Conservation (phyloP, 2,888 invertebrate species). For the Sturmia bella region DNA sequence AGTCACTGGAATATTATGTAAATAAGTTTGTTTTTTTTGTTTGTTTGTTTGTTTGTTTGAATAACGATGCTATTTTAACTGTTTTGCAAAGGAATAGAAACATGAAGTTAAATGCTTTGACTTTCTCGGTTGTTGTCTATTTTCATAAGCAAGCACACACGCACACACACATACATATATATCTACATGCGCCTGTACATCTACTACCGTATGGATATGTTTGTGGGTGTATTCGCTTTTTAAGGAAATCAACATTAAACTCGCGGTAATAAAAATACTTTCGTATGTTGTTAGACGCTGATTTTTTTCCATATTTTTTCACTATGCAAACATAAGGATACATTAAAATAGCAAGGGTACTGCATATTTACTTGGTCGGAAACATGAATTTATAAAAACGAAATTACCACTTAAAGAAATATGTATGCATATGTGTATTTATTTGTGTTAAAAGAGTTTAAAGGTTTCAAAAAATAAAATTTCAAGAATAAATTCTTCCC, state of each 20-base stretch:
- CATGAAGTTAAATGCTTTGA: conserved; percentile 43
- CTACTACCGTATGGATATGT: conserved; percentile 20
- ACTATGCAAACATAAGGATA: conserved; percentile 21
- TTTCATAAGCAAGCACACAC: too few species aligned
- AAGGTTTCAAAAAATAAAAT: conserved; percentile 14
- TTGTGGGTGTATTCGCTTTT: conserved; percentile 49
- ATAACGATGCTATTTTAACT: conserved; percentile 60
- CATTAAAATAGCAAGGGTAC: conserved; percentile 17
- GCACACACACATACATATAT: too few species aligned
- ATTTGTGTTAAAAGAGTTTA: not conserved
- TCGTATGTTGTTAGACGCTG: conserved; percentile 48
- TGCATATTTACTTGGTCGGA: conserved; percentile 33
- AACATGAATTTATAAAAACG: conserved; percentile 20
- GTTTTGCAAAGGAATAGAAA: conserved; percentile 24
- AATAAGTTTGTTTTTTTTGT: conserved; percentile 42
- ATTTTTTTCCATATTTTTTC: conserved; percentile 20
- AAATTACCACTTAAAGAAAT: conserved; percentile 21
- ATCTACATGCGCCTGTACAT: too few species aligned
- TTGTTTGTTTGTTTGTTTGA: not conserved
- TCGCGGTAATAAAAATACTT: conserved; percentile 77
- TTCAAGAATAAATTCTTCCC: too few species aligned
- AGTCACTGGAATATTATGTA: conserved; percentile 40
- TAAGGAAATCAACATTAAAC: conserved; percentile 79
- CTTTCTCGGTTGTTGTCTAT: conserved; percentile 32
- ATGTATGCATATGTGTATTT: not conserved